Evolutionary conservation across 2,888 invertebrate genomes (phyloP), one percentile per base, ranked within the genome.

Genomic region (Xestobium rufovillosum): DNA sequence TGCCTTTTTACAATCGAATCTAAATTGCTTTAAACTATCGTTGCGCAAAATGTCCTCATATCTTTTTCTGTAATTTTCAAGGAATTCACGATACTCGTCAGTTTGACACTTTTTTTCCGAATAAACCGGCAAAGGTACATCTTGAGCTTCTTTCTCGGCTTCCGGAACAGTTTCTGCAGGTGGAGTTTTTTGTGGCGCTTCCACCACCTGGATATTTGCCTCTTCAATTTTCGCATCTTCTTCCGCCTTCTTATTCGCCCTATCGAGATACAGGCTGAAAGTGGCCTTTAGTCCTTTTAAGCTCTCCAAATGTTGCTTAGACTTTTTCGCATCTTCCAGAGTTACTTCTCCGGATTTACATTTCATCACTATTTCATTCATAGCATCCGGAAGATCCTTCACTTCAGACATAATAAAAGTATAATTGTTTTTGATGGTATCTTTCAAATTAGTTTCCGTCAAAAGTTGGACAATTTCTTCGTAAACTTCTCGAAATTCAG

Each of bases 1-100:
- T 35, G 86, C 85, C 61, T 88, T 90, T 60, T 86, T 83, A 47
- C 82, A 86, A 45, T 86, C 83, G 63, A 86, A 85, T 52, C 81
- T 74, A 57, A 84, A 85, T 55, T 82, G 81, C 60, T 90, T 91
- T 45, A 75, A 63, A 28, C 66, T 63, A 10, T 67, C 63, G 56
- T 83, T 76, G 12, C 72, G 66, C 38, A 75, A 55, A 27, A 88
- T 66, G 0, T 73, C 71, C 39, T 72, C 72, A 42, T 78, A 80
- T 31, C 67, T 68, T 26, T 67, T 67, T 50, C 73, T 72, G 63
- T 80, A 79, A 32, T 69, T 64, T 11, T 72, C 66, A 34, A 81
- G 66, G 49, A 75, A 75, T 2, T 66, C n/a, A n/a, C n/a, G n/a
- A n/a, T n/a, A n/a, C n/a, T n/a, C n/a, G n/a, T n/a, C n/a, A n/a